phyloP scores from a whole-genome alignment of 2,113 vertebrate genomes.

The Empidonax alnorum region DNA sequence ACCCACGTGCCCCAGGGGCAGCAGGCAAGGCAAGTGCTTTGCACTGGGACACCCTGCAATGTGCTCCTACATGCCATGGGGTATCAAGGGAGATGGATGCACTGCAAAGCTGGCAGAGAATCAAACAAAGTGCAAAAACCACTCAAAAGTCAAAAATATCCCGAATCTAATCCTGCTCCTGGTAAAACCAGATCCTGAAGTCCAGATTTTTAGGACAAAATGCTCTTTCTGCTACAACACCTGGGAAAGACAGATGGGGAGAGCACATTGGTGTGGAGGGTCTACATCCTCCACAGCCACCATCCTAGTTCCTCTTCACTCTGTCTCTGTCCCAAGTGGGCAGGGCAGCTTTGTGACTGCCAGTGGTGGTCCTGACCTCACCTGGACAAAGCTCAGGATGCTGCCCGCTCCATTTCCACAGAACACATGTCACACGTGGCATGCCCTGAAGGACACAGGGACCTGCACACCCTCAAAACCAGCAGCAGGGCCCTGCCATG shows the following conservation, averaged over 20 bases:
- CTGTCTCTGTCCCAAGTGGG: not conserved
- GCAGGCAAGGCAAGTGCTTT: not conserved
- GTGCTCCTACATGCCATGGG: not conserved
- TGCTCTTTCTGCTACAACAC: not conserved
- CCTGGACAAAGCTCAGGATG: not conserved
- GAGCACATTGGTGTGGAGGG: rapidly evolving
- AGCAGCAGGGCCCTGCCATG: not conserved
- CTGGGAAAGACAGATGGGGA: not conserved
- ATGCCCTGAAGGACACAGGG: not conserved
- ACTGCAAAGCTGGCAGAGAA: not conserved
- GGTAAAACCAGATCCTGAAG: not conserved
- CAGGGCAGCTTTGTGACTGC: not conserved
- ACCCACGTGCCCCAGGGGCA: rapidly evolving
- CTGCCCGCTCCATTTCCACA: not conserved
- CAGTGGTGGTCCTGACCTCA: not conserved
- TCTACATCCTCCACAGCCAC: not conserved
- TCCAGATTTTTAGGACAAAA: not conserved
- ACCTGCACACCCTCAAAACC: not conserved
- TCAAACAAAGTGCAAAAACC: not conserved
- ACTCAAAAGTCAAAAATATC: not conserved
- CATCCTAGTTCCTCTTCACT: not conserved
- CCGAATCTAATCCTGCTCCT: not conserved
- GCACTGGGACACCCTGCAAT: rapidly evolving
- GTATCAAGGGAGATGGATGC: not conserved
- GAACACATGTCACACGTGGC: rapidly evolving